Percentiles rank a stretch among this genome's conserved stretches.
Conservation (phyloP, 2,113 vertebrate species). For the Dipodomys merriami region DNA sequence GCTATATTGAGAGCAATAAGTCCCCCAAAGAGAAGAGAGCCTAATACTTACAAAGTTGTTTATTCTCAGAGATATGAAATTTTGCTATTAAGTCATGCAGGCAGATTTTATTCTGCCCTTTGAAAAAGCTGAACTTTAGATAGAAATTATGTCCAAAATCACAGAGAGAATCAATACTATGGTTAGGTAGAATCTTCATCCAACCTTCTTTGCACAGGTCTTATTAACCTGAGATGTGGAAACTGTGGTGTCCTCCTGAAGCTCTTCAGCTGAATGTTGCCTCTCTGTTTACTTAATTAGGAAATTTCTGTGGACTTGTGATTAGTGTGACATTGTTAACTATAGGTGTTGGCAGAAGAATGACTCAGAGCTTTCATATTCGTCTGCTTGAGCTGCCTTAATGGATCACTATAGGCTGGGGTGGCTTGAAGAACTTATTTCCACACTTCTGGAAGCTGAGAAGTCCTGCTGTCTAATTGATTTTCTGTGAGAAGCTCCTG, state of each 20-base stretch:
- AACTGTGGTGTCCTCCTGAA: not conserved
- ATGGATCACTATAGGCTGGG: not conserved
- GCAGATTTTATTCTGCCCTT: slow-evolving; percentile 17
- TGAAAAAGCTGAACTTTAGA: slow-evolving; percentile 14
- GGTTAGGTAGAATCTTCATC: not conserved
- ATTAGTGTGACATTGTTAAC: not conserved
- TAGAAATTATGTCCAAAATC: not conserved
- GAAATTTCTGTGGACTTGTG: slow-evolving; percentile 7
- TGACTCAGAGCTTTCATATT: slow-evolving; percentile 8
- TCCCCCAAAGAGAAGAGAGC: not conserved
- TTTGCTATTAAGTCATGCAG: not conserved
- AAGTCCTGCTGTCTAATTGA: not conserved
- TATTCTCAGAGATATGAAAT: not conserved
- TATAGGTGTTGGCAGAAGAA: not conserved
- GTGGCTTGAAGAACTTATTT: not conserved
- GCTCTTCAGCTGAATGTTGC: not conserved
- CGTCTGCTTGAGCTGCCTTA: not conserved
- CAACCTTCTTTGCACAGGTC: not conserved
- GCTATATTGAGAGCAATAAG: not conserved
- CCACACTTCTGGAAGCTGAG: not conserved
- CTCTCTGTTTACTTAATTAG: slow-evolving; percentile 42
- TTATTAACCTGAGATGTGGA: not conserved
- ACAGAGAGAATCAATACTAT: not conserved
- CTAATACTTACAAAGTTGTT: not conserved
- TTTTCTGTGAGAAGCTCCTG: not conserved